Evolutionary conservation across 2,888 invertebrate genomes (phyloP).

Genomic region (Drosophila engyochracea): DNA sequence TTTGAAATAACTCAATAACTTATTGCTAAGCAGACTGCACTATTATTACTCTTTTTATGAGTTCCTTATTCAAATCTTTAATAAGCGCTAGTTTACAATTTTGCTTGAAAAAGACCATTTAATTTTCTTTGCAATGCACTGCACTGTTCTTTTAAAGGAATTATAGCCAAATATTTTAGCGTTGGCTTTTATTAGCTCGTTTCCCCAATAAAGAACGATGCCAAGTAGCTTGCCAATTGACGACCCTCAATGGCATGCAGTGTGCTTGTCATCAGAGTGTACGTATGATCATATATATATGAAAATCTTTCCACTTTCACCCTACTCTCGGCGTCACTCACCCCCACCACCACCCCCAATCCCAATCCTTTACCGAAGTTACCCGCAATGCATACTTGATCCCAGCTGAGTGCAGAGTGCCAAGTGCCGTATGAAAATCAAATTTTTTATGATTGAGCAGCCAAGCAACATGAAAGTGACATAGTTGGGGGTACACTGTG

Average conservation of each 20-base stretch:
- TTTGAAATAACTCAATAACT: background rate
- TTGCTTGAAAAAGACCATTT: constrained; percentile 1
- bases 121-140: background rate
- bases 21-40: background rate
- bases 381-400: constrained; percentile 6
- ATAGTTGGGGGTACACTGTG: constrained; percentile 16
- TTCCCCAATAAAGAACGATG: constrained; percentile 27
- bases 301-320: constrained; percentile 25
- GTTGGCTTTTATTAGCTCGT: constrained; percentile 38
- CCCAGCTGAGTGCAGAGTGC: constrained; percentile 42
- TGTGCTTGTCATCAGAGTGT: constrained; percentile 28
- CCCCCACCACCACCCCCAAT: background rate
- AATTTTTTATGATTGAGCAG: constrained; percentile 80
- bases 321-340: background rate
- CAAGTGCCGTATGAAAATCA: constrained; percentile 74
- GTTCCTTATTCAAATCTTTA: background rate
- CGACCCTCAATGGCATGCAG: constrained; percentile 34
- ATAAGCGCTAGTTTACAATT: background rate
- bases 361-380: background rate
- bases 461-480: constrained; percentile 68
- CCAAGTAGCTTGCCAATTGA: constrained; percentile 50
- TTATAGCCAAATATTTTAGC: constrained; percentile 13
- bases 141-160: constrained; percentile 16
- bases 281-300: constrained; percentile 23
- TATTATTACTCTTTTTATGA: background rate